phyloP scores from a whole-genome alignment of 2,797 vertebrate genomes.

The Enteromius treurensis region DNA sequence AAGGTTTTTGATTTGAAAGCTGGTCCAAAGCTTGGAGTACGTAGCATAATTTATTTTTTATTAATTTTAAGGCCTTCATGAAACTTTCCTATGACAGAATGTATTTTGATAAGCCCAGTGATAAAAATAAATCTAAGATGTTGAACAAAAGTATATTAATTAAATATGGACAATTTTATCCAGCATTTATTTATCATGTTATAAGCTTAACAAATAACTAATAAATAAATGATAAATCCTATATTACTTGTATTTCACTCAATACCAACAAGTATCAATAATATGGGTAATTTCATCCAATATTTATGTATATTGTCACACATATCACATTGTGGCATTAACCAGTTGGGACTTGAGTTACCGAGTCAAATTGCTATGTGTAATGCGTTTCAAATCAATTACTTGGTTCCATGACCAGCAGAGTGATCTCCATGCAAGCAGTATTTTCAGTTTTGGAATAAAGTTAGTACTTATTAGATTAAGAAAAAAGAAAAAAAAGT shows the following conservation, averaged over 20 bases:
- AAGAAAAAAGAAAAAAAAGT: constrained; percentile 6
- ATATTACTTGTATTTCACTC: neutral
- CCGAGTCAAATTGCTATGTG: neutral
- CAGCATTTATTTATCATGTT: no score
- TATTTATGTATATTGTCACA: neutral
- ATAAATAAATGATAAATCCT: neutral
- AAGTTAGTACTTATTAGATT: neutral
- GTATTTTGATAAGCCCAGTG: no score
- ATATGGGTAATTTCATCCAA: neutral
- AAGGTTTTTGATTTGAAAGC: neutral
- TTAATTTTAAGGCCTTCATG: neutral
- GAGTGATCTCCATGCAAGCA: neutral
- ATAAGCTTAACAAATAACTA: neutral
- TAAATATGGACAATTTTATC: neutral
- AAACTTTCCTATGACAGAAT: neutral
- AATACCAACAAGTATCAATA: neutral
- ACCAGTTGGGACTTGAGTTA: neutral
- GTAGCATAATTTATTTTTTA: neutral
- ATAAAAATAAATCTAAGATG: neutral
- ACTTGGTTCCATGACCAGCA: neutral
- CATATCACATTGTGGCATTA: neutral
- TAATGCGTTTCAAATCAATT: neutral
- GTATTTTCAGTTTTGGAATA: neutral
- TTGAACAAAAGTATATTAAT: neutral
- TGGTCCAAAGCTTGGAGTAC: neutral